Conservation (phyloP, 2,113 vertebrate species). For the Gymnobelideus leadbeateri region DNA sequence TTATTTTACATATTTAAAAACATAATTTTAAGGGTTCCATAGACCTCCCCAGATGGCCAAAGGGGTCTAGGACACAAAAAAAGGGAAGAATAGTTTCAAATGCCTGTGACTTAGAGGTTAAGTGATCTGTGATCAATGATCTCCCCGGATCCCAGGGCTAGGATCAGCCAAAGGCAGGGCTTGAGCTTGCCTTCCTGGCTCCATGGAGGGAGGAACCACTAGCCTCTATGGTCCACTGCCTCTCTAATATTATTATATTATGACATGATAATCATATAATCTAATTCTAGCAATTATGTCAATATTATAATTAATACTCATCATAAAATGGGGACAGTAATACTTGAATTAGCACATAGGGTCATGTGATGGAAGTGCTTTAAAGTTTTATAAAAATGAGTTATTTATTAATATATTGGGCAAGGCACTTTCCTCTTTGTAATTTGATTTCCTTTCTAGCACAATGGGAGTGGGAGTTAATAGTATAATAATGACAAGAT, state of each 20-base stretch:
- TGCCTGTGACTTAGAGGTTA: not conserved
- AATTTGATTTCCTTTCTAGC: not conserved
- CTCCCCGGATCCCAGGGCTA: not conserved
- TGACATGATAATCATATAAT: not conserved
- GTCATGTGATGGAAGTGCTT: not conserved
- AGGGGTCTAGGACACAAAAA: not conserved
- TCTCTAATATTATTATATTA: not conserved
- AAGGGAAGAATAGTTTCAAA: not conserved
- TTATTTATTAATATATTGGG: not conserved
- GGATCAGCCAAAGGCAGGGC: too few relatives aligned
- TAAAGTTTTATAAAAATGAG: not conserved
- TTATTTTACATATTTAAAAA: not conserved
- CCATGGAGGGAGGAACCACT: not conserved
- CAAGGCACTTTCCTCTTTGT: not conserved
- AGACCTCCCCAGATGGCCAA: not conserved
- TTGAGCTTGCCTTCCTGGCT: not conserved
- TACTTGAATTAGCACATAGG: not conserved
- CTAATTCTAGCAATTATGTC: not conserved
- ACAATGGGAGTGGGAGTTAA: not conserved
- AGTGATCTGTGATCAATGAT: too few relatives aligned
- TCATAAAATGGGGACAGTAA: not conserved
- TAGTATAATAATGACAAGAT: not conserved
- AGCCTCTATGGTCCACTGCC: not conserved
- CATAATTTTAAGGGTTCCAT: not conserved
- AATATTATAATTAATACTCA: not conserved